Evolutionary conservation across 2,113 vertebrate genomes (phyloP), one percentile per base, ranked within the genome.

Genomic region (Prochilodus magdalenae): DNA sequence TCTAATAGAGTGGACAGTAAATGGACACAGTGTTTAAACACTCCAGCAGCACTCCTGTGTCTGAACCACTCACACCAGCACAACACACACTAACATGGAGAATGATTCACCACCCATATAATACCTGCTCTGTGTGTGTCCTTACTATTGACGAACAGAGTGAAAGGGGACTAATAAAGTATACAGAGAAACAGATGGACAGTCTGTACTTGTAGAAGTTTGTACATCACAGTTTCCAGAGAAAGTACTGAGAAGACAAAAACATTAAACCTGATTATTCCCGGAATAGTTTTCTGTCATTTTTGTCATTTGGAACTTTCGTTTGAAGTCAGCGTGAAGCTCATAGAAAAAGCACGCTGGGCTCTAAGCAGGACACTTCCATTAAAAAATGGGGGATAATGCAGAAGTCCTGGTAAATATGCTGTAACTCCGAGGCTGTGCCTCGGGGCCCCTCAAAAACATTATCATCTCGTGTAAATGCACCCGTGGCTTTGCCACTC

Each of bases 391-490:
- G 40, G 11, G 36, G 26, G 22, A 0, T 49, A 49, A 73, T 63
- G 20, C 20, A 49, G 69, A 36, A 63, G 27, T 33, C 51, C 16
- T 57, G 57, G 26, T 30, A 20, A n/a, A 73, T 72, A 77, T 36
- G 29, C 60, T 72, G 49, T 40, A 71, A 36, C 33, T 59, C 30
- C 59, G 73, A 70, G 18, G 30, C 33, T 59, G 15, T 26, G 30
- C n/a, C 67, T 55, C 29, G 11, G 36, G 57, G 69, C 18, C 75
- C 7, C 22, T 62, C 27, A 59, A 67, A 77, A 55, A 62, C 49
- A 69, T 47, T 27, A 83, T 47, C 33, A 29, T 57, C 40, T 51
- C 55, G 53, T 30, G 67, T 49, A 73, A 77, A 77, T 63, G 59
- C 33, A 59, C 29, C 29, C n/a, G 26, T 72, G 16, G 7, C n/a